These are phyloP conservation scores for Cerastoderma edule DNA, from an alignment of 2,888 invertebrate genomes.

Conservation along the genomic window DNA sequence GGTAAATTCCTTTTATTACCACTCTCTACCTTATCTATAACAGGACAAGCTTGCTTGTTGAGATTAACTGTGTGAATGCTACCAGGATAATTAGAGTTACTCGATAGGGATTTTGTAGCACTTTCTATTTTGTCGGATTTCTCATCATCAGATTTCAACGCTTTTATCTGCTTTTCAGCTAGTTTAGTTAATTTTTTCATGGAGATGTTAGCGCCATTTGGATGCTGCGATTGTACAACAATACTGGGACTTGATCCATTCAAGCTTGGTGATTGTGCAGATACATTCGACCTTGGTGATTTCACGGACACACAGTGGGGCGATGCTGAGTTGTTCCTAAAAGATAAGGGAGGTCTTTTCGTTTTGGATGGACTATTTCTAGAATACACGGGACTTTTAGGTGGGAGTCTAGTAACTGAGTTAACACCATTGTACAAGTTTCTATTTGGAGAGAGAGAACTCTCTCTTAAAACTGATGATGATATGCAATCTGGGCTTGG, in stretches of 20 bases:
- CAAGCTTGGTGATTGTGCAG: slow-evolving; percentile 9
- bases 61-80: not conserved
- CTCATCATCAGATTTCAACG: not conserved
- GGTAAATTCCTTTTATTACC: slow-evolving; percentile 43
- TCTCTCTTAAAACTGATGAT: slow-evolving; percentile 7
- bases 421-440: not conserved
- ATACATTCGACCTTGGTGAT: slow-evolving; percentile 1
- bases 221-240: not conserved
- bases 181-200: slow-evolving; percentile 5
- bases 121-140: not conserved
- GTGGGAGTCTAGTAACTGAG: slow-evolving; percentile 9
- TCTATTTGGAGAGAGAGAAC: slow-evolving; percentile 20
- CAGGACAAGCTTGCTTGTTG: slow-evolving; percentile 10
- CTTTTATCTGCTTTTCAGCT: slow-evolving; percentile 7
- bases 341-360: slow-evolving; percentile 7
- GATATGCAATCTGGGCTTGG: slow-evolving; percentile 3
- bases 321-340: not conserved
- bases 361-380: slow-evolving; percentile 8
- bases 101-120: not conserved
- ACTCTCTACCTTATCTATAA: not conserved
- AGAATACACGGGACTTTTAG: slow-evolving; percentile 12
- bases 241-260: too few relatives aligned
- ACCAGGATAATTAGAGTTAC: not conserved
- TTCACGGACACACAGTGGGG: slow-evolving; percentile 13
- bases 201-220: not conserved